Evolutionary conservation across 23 tunicate genomes (phyloP).

Genomic region (Oikopleura vanhoeffeni): DNA sequence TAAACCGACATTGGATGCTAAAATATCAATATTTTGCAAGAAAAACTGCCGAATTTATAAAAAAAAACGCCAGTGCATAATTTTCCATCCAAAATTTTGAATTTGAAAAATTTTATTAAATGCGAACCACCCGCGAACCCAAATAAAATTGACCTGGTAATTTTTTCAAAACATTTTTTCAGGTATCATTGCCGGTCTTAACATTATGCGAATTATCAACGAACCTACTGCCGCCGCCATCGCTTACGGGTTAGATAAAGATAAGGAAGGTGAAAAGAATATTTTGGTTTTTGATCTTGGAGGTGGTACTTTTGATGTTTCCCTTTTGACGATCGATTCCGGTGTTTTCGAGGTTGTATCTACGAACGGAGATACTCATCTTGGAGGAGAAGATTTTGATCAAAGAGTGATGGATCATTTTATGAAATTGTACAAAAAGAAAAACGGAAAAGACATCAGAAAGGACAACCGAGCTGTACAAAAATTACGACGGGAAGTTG

Average conservation of each 20-base stretch:
- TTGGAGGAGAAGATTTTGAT: conserved; percentile 42
- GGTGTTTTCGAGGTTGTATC: conserved; percentile 55
- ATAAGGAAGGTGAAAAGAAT: conserved; percentile 30
- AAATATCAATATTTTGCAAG: no score
- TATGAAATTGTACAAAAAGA: conserved; percentile 80
- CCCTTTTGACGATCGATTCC: conserved; percentile 38
- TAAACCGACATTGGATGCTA: no score
- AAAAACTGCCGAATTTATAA: no score
- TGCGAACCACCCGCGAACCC: no score
- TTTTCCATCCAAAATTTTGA: no score
- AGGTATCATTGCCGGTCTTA: conserved; percentile 36
- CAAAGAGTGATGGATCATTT: conserved; percentile 63
- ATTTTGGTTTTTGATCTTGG: conserved; percentile 57
- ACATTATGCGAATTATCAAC: conserved; percentile 36
- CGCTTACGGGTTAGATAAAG: conserved; percentile 47
- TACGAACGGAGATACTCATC: conserved; percentile 55
- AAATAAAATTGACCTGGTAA: no score
- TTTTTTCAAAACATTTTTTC: no score
- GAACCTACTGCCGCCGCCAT: conserved; percentile 79
- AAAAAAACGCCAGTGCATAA: no score
- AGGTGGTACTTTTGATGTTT: conserved; percentile 83
- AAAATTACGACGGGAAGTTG: conserved; percentile 81
- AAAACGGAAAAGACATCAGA: conserved; percentile 66
- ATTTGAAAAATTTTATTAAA: no score
- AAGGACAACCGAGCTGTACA: conserved; percentile 66